Evolutionary conservation across 1,140 invertebrate genomes (phyloP).

Genomic region (Antheraea mylitta): DNA sequence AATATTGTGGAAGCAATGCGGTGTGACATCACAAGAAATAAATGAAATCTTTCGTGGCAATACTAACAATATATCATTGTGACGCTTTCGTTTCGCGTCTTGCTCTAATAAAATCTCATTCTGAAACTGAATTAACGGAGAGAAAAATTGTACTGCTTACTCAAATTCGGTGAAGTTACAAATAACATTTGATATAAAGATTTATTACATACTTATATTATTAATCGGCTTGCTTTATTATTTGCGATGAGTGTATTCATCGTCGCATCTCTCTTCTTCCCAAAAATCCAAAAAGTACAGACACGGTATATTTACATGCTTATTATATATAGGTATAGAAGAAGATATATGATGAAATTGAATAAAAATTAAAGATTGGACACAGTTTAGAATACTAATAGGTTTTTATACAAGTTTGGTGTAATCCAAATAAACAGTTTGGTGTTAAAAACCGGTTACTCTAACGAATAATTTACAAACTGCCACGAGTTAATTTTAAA

Average conservation of each 20-base stretch:
- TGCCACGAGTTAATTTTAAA: background rate
- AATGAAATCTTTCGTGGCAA: conserved; percentile 16
- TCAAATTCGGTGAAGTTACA: background rate
- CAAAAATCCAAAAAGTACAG: too few species aligned
- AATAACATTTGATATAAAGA: too few species aligned
- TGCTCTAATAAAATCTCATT: conserved; percentile 19
- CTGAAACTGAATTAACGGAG: background rate
- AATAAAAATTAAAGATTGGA: too few species aligned
- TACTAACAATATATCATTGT: conserved; percentile 18
- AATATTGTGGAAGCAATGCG: background rate
- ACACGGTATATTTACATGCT: too few species aligned
- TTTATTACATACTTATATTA: too few species aligned
- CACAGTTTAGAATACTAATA: too few species aligned
- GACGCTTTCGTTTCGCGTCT: conserved; percentile 21
- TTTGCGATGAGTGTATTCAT: too few species aligned
- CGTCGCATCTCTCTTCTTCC: too few species aligned
- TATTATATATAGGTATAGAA: too few species aligned
- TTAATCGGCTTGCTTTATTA: too few species aligned
- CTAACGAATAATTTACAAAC: background rate
- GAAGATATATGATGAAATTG: too few species aligned
- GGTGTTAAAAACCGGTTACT: background rate
- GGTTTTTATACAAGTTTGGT: background rate
- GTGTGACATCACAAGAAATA: conserved; percentile 15
- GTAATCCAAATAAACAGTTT: background rate
- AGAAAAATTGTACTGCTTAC: background rate